Evolutionary conservation across 2,797 vertebrate genomes (phyloP).

Genomic region (Rhinophrynus dorsalis): DNA sequence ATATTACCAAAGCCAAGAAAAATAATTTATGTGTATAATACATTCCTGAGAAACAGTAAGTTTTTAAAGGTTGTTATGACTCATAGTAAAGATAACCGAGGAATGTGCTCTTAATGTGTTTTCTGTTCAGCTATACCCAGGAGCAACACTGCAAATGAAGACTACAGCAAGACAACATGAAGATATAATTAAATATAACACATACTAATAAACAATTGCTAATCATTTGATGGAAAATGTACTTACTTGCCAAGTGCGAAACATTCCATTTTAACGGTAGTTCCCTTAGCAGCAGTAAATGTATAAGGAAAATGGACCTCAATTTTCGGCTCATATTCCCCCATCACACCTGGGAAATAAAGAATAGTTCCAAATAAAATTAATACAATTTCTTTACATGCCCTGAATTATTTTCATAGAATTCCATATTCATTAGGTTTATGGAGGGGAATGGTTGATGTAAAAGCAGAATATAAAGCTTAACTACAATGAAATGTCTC

Average conservation of each 20-base stretch:
- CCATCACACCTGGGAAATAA: slow-evolving; percentile 90
- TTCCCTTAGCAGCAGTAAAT: slow-evolving; percentile 86
- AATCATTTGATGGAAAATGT: slow-evolving; percentile 62
- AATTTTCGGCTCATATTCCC: slow-evolving; percentile 98
- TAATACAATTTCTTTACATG: slow-evolving; percentile 48
- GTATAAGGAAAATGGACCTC: slow-evolving; percentile 92
- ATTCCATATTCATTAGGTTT: neutral
- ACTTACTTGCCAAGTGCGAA: slow-evolving; percentile 98
- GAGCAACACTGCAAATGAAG: slow-evolving; percentile 1
- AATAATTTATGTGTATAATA: no score
- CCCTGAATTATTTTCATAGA: slow-evolving; percentile 23
- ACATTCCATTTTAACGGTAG: slow-evolving; percentile 91
- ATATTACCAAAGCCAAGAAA: no score
- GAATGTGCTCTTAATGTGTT: neutral
- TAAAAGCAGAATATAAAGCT: no score
- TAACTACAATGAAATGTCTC: no score
- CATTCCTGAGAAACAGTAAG: no score
- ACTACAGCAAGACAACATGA: slow-evolving; percentile 33
- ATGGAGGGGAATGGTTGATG: neutral
- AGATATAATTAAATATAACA: slow-evolving; percentile 47
- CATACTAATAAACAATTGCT: slow-evolving; percentile 57
- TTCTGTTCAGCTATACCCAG: slow-evolving; percentile 5
- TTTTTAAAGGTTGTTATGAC: no score
- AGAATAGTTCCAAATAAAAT: slow-evolving; percentile 56
- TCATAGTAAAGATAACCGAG: neutral